These are phyloP conservation scores for Macrophya annulata DNA, from an alignment of 2,888 invertebrate species.

Conservation along the genomic window DNA sequence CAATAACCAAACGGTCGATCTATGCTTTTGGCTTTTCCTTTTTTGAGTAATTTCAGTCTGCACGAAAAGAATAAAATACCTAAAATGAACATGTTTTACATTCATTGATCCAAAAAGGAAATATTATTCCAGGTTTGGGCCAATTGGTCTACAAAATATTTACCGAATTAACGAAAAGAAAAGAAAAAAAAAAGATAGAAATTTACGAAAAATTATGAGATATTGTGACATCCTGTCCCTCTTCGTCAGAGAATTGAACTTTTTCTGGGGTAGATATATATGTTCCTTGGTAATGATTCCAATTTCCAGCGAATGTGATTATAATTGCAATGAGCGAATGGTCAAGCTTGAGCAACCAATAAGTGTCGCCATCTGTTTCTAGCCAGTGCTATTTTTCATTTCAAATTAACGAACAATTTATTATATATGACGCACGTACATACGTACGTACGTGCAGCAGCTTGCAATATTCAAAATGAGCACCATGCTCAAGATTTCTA, in stretches of 20 bases:
- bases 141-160: not conserved
- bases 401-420: slow-evolving; percentile 32
- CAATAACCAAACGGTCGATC: not conserved
- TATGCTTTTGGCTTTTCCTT: not conserved
- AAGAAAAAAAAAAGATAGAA: not conserved
- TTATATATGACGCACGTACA: slow-evolving; percentile 7
- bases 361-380: slow-evolving; percentile 22
- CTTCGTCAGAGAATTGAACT: not conserved
- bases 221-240: not conserved
- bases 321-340: not conserved
- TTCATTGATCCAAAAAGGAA: not conserved
- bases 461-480: slow-evolving; percentile 2
- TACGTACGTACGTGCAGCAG: not conserved
- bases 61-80: not conserved
- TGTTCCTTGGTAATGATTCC: not conserved
- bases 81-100: not conserved
- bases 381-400: slow-evolving; percentile 12
- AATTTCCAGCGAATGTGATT: not conserved
- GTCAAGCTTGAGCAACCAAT: not conserved
- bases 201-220: not conserved
- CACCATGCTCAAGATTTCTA: slow-evolving; percentile 1
- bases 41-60: not conserved
- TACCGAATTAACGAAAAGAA: not conserved
- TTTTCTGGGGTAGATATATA: not conserved
- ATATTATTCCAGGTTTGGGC: not conserved